These are phyloP conservation scores for Anadara kagoshimensis DNA, from an alignment of 1,140 invertebrate genomes.

Conservation along the genomic window DNA sequence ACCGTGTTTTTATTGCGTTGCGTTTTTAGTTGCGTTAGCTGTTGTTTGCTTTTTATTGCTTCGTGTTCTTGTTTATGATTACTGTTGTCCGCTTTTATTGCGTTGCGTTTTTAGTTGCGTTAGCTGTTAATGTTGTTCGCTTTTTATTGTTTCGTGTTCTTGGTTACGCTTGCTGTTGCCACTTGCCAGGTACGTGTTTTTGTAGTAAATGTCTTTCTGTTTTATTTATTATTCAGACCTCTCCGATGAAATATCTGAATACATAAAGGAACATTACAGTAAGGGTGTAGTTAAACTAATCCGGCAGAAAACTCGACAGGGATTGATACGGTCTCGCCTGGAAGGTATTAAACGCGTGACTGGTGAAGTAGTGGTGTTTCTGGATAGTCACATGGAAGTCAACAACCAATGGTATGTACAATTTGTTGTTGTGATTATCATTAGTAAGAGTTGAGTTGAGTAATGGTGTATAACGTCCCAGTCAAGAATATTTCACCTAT, in stretches of 20 bases:
- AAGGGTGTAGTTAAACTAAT: constrained; percentile 81
- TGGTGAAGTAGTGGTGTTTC: constrained; percentile 90
- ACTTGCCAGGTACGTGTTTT: neutral
- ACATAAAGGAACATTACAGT: constrained; percentile 44
- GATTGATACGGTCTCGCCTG: constrained; percentile 89
- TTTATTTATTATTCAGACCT: neutral
- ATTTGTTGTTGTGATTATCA: too few species aligned
- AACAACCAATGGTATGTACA: constrained; percentile 86
- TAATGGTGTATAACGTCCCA: too few species aligned
- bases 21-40: too few species aligned
- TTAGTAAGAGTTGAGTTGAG: too few species aligned
- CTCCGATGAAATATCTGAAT: neutral
- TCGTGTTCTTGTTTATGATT: too few species aligned
- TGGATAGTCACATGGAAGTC: constrained; percentile 97
- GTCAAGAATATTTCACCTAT: too few species aligned
- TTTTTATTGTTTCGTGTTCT: neutral
- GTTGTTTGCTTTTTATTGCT: too few species aligned
- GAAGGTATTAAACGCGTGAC: constrained; percentile 77
- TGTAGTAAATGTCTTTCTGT: neutral
- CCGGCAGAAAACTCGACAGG: constrained; percentile 83
- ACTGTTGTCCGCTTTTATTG: too few species aligned
- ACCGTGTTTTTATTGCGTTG: too few species aligned
- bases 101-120: too few species aligned
- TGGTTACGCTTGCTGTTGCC: neutral
- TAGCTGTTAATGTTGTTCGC: too few species aligned